A percentile compares a stretch with the other conserved stretches of the same genome.
Conservation (phyloP, 2,797 vertebrate species). For the Erpetoichthys calabaricus region DNA sequence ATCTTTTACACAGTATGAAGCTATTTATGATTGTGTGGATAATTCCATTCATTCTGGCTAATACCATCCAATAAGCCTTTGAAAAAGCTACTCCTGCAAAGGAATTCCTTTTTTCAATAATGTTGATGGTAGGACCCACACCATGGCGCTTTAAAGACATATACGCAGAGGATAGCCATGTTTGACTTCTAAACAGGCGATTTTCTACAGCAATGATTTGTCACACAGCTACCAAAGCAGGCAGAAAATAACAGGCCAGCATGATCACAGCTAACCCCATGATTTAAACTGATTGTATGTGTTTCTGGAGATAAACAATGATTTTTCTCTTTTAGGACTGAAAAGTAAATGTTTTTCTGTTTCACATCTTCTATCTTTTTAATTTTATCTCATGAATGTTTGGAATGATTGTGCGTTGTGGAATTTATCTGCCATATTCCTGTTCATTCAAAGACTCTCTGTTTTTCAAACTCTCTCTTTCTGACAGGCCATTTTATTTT, state of each 20-base stretch:
- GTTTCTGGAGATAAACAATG: conserved; percentile 48
- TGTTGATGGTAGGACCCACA: conserved; percentile 28
- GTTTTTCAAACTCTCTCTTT: neutral
- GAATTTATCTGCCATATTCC: neutral
- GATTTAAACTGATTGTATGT: conserved; percentile 54
- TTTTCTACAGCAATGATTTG: conserved; percentile 55
- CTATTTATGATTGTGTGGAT: conserved; percentile 1
- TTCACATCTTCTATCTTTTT: conserved; percentile 26
- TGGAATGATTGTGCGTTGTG: neutral
- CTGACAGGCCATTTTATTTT: neutral
- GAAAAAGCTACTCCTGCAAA: neutral
- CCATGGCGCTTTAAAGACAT: conserved; percentile 10
- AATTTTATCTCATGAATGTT: conserved; percentile 14
- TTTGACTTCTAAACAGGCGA: conserved; percentile 59
- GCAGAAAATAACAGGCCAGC: conserved; percentile 46
- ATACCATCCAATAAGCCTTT: conserved; percentile 3
- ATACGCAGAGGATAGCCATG: conserved; percentile 37
- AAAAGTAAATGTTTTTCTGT: conserved; percentile 34
- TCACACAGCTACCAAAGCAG: conserved; percentile 44
- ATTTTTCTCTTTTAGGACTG: conserved; percentile 42
- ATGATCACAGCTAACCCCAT: conserved; percentile 19
- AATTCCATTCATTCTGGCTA: conserved; percentile 2
- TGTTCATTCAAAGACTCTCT: neutral
- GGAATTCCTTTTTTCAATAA: conserved; percentile 17
- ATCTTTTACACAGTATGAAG: conserved; percentile 1